A percentile compares a stretch with the other conserved stretches of the same genome.
Evolutionary conservation across 2,888 invertebrate species (phyloP).

Genomic region (Volucella bombylans): DNA sequence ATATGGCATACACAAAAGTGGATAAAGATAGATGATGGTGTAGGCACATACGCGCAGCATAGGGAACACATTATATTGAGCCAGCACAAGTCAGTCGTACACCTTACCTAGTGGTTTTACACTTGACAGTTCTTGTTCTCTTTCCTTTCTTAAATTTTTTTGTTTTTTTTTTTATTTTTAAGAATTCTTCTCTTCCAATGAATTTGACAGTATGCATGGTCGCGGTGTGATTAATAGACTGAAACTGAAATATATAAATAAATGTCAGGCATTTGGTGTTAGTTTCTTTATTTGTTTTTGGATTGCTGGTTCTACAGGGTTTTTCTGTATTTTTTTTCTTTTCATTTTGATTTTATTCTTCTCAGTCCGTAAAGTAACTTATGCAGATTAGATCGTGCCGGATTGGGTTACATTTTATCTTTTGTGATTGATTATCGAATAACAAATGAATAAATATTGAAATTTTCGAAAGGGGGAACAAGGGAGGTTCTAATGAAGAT

Average conservation of each 20-base stretch:
- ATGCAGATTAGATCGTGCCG: constrained; percentile 64
- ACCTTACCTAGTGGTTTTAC: constrained; percentile 52
- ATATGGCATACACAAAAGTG: constrained; percentile 69
- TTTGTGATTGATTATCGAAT: constrained; percentile 62
- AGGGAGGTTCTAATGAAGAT: constrained; percentile 38
- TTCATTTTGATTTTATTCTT: background rate
- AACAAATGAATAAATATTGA: constrained; percentile 14
- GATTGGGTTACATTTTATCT: constrained; percentile 56
- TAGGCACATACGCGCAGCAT: constrained; percentile 45
- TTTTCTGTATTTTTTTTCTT: background rate
- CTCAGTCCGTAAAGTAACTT: constrained; percentile 4
- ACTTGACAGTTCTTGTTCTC: background rate
- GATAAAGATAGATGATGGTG: constrained; percentile 71
- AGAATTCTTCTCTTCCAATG: constrained; percentile 43
- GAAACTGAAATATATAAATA: constrained; percentile 70
- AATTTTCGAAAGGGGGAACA: background rate
- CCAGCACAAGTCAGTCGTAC: constrained; percentile 8
- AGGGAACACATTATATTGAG: background rate
- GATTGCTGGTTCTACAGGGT: background rate
- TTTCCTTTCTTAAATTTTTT: background rate
- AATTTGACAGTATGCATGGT: constrained; percentile 67
- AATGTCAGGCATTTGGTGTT: constrained; percentile 62
- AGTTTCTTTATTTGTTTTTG: constrained; percentile 41
- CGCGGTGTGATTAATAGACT: constrained; percentile 71
- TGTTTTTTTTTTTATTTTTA: background rate